A percentile compares a stretch with the other conserved stretches of the same genome.
Evolutionary conservation across 1,140 invertebrate species (phyloP).

Genomic region (Diplogasteroides magnus): DNA sequence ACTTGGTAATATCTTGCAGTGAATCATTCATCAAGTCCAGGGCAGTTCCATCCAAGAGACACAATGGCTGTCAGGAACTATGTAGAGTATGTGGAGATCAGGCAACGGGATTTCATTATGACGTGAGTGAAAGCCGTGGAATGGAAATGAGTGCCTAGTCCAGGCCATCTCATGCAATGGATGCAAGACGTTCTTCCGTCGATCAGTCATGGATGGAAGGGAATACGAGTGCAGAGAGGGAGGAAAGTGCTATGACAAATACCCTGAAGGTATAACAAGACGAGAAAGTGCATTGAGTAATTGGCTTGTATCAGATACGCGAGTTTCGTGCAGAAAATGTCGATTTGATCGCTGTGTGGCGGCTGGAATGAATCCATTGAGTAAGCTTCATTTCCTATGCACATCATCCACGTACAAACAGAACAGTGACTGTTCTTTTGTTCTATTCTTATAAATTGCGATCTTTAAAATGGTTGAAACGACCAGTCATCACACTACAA

Average conservation of each 20-base stretch:
- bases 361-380: background rate
- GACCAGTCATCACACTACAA: too few species aligned
- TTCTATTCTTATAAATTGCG: too few species aligned
- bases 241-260: background rate
- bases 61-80: background rate
- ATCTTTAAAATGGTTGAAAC: too few species aligned
- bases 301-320: background rate
- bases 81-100: background rate
- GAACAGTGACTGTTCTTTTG: too few species aligned
- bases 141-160: background rate
- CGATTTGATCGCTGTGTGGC: background rate
- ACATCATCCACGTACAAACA: too few species aligned
- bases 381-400: too few species aligned
- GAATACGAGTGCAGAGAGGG: background rate
- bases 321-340: background rate
- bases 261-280: background rate
- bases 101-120: background rate
- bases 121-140: background rate
- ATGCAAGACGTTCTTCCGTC: background rate
- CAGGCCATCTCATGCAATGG: background rate
- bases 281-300: background rate
- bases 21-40: background rate
- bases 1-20: background rate
- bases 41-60: background rate
- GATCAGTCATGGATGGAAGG: background rate